These are phyloP conservation scores for Sebastes melanostomus DNA, from an alignment of 2,797 vertebrate genomes.

Conservation along the genomic window DNA sequence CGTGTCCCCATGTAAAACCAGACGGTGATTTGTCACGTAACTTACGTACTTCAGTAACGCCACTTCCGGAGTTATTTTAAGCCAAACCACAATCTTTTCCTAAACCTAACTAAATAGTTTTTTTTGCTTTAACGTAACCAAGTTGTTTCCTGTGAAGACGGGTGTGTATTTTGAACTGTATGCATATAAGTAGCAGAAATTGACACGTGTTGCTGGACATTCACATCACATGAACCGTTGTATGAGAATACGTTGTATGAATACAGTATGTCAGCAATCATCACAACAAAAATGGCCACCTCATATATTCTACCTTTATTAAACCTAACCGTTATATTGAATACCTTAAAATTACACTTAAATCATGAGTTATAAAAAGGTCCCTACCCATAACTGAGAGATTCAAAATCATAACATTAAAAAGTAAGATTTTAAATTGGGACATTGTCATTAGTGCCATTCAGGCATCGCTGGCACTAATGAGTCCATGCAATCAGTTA, in stretches of 20 bases:
- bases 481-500: not conserved
- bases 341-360: not conserved
- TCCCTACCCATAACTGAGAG: not conserved
- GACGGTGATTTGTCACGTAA: too few species aligned
- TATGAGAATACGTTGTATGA: not conserved
- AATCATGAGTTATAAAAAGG: not conserved
- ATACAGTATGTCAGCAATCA: not conserved
- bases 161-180: too few species aligned
- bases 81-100: too few species aligned
- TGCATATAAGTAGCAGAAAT: too few species aligned
- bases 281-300: not conserved
- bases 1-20: too few species aligned
- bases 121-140: too few species aligned
- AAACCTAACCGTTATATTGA: not conserved
- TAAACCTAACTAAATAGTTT: too few species aligned
- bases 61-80: too few species aligned
- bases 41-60: too few species aligned
- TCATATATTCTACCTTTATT: not conserved
- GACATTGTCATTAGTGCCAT: not conserved
- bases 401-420: not conserved
- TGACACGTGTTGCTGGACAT: too few species aligned
- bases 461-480: not conserved
- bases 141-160: too few species aligned
- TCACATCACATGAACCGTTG: not conserved
- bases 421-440: not conserved